Evolutionary conservation across 2,797 vertebrate species (phyloP).

Genomic region (Danio kyathit): DNA sequence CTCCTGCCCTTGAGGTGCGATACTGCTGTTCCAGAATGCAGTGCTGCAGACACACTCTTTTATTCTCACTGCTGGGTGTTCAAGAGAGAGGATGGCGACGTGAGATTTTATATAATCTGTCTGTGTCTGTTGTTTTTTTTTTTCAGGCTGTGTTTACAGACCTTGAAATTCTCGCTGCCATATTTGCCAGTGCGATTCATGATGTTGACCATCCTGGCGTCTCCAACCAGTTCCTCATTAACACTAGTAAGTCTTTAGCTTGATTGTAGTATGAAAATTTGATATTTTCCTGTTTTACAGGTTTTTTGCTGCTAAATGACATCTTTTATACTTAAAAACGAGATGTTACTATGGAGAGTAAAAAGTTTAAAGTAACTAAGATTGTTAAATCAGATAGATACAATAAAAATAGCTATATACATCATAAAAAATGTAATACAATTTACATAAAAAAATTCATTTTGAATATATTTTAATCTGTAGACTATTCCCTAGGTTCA

Average conservation of each 20-base stretch:
- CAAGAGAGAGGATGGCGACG: not conserved
- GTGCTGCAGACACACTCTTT: not conserved
- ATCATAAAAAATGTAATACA: not conserved
- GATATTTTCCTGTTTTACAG: not conserved
- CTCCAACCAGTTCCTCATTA: constrained; percentile 99
- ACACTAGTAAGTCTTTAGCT: constrained; percentile 78
- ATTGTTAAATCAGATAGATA: not conserved
- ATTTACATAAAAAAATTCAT: not conserved
- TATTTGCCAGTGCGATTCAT: constrained; percentile 99
- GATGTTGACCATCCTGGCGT: constrained; percentile 98
- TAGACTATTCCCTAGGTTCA: too few species aligned
- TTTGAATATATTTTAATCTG: not conserved
- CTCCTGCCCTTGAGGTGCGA: constrained; percentile 93
- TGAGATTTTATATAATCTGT: constrained; percentile 21
- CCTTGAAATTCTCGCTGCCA: constrained; percentile 97
- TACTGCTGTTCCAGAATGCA: constrained; percentile 8
- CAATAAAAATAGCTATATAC: not conserved
- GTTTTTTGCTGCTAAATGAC: not conserved
- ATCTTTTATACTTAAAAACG: not conserved
- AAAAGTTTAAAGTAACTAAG: not conserved
- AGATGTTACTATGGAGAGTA: not conserved
- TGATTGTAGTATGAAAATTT: constrained; percentile 28
- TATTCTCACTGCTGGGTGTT: not conserved
- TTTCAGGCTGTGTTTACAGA: constrained; percentile 96
- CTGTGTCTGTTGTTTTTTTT: constrained; percentile 15